Base-by-base conservation (phyloP, 2,113 vertebrate genomes). In the Cochlearius cochlearius region DNA sequence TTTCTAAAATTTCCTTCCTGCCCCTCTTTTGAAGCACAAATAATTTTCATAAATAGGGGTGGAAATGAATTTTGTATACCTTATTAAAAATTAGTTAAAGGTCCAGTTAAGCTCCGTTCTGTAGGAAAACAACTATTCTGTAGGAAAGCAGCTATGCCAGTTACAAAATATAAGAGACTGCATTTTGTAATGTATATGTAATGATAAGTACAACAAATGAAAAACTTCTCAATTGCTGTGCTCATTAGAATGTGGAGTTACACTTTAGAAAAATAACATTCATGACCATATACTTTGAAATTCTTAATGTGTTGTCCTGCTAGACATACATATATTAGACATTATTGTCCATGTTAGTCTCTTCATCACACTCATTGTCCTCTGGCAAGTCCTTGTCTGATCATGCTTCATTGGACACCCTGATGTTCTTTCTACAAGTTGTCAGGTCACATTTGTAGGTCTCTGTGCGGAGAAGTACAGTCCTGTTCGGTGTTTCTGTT, bases 381-480 rank as follows among this genome's bases (percentile, higher is more conserved):
- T 78, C 84, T 97, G 93, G 80, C 93, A 83, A 92, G 90, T 66
- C 90, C 84, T 68, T 95, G 92, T 90, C 91, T 1, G 2, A 2
- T 80, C 63, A 38, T 90, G 96, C 93, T 96, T 96, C 11, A 3
- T 21, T 89, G 78, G 80, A 26, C 59, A 67, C 63, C 72, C 36
- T 92, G 86, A 90, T 82, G 92, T 47, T 97, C 67, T 86, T 96
- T 62, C 67, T 78, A 49, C 88, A 68, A 50, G 78, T 90, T 96
- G 95, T 95, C 95, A 92, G 92, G 62, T 95, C 80, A 47, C 82
- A 56, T 96, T 84, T 96, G 68, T 68, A 86, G 84, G 78, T 87
- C 87, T 91, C 38, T 20, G 25, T 43, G 81, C 59, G 50, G 88
- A 69, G 78, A 53, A 53, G 34, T 50, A 27, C 71, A n/a, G 36